phyloP scores from a whole-genome alignment of 1,140 invertebrate species.

The Drosophila tristis region DNA sequence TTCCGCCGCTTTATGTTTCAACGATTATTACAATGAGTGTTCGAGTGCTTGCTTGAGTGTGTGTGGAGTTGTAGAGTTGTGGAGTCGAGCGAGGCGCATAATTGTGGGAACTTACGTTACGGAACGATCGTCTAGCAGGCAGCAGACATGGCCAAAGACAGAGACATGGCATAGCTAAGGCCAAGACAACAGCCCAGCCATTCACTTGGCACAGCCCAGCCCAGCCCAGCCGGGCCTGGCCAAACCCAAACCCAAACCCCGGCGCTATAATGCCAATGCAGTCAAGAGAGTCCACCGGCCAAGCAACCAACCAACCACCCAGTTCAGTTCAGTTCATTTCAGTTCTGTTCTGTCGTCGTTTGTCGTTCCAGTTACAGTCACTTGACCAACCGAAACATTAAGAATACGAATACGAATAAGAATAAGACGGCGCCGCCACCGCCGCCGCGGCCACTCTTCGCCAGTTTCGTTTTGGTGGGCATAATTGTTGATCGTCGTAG shows the following conservation, averaged over 20 bases:
- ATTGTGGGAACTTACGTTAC: constrained; percentile 81
- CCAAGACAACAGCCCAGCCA: constrained; percentile 52
- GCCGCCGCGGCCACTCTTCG: too few species aligned
- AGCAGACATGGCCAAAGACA: constrained; percentile 50
- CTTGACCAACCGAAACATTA: constrained; percentile 84
- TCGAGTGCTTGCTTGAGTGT: constrained; percentile 17
- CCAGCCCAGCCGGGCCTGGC: constrained; percentile 62
- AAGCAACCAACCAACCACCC: constrained; percentile 30
- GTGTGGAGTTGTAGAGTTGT: constrained; percentile 39
- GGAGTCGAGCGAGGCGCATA: constrained; percentile 76
- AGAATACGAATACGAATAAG: constrained; percentile 63
- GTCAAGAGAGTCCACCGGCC: constrained; percentile 43
- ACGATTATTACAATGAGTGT: constrained; percentile 72
- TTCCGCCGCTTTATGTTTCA: constrained; percentile 77
- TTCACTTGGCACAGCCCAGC: constrained; percentile 54
- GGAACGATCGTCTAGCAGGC: constrained; percentile 71
- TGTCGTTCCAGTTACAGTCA: constrained; percentile 83
- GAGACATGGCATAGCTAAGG: constrained; percentile 54
- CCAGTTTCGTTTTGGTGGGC: constrained; percentile 64
- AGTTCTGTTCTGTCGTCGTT: constrained; percentile 35
- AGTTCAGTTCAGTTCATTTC: constrained; percentile 15
- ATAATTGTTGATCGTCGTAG: constrained; percentile 80
- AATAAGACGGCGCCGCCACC: constrained; percentile 26
- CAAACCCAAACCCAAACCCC: constrained; percentile 22
- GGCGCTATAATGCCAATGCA: constrained; percentile 79